Conservation (phyloP, 2,113 vertebrate genomes). For the Brachionichthys hirsutus region DNA sequence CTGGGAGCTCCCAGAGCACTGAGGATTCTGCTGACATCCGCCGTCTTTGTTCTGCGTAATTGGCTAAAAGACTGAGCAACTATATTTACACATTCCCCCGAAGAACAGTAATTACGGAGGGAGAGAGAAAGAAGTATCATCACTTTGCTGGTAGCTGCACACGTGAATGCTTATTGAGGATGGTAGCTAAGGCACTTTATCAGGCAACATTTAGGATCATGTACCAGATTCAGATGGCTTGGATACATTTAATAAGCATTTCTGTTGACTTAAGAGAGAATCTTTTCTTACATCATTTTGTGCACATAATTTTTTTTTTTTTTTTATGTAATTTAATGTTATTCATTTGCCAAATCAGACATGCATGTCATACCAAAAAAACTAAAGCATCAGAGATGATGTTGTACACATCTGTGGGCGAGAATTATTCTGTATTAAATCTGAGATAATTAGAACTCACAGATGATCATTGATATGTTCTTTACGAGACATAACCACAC, state of each 20-base stretch:
- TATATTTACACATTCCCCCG: constrained; percentile 74
- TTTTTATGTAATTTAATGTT: background rate
- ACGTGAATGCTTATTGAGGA: constrained; percentile 43
- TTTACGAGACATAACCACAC: background rate
- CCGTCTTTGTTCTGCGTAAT: constrained; percentile 76
- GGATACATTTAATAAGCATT: constrained; percentile 18
- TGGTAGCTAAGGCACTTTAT: constrained; percentile 15
- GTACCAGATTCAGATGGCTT: constrained; percentile 2
- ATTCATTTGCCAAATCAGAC: no score
- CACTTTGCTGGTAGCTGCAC: constrained; percentile 38
- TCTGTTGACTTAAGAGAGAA: background rate
- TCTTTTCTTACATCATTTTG: no score
- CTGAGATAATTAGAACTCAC: background rate
- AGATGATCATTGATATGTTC: background rate
- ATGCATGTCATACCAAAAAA: no score
- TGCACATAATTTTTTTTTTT: no score
- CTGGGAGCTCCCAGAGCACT: constrained; percentile 70
- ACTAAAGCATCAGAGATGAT: no score
- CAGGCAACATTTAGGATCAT: constrained; percentile 4
- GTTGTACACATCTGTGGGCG: no score
- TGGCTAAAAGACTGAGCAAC: constrained; percentile 77
- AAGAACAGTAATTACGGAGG: constrained; percentile 77
- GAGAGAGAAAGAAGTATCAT: constrained; percentile 53
- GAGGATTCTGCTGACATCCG: constrained; percentile 75
- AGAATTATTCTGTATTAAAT: no score